Conservation (phyloP, 2,797 vertebrate species). For the Oophaga sylvatica region DNA sequence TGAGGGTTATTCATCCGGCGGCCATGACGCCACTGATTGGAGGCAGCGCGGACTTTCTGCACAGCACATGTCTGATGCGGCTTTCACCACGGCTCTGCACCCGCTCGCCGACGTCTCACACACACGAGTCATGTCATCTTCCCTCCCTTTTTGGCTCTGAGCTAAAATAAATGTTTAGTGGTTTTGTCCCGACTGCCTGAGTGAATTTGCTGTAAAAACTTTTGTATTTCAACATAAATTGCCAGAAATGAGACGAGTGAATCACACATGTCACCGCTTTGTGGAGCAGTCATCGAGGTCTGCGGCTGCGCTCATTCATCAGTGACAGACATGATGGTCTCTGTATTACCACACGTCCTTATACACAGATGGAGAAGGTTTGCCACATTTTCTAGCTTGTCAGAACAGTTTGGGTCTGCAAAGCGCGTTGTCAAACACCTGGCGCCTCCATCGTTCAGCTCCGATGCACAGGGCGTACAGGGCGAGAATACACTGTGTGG, state of each 20-base stretch:
- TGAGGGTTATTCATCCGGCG: slow-evolving; percentile 30
- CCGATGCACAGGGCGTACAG: too few relatives aligned
- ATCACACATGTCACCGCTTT: background rate
- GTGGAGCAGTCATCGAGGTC: background rate
- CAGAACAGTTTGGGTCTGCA: too few relatives aligned
- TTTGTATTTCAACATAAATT: slow-evolving; percentile 20
- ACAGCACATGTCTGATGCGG: slow-evolving; percentile 28
- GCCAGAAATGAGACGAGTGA: slow-evolving; percentile 7
- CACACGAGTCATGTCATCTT: background rate
- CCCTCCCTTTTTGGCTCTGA: background rate
- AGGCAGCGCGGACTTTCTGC: background rate
- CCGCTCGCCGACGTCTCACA: slow-evolving; percentile 9
- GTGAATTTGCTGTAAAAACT: slow-evolving; percentile 4
- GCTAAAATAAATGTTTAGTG: slow-evolving; percentile 46
- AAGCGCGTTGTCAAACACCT: too few relatives aligned
- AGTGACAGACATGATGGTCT: background rate
- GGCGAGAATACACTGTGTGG: too few relatives aligned
- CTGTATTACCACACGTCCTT: background rate
- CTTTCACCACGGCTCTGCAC: background rate
- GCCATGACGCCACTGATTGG: slow-evolving; percentile 26
- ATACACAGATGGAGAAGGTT: too few relatives aligned
- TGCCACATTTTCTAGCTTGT: too few relatives aligned
- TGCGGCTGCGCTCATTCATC: background rate
- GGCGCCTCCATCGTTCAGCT: too few relatives aligned
- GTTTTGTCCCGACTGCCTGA: background rate